phyloP scores from a whole-genome alignment of 1,140 invertebrate species.

The Bombus waltoni region DNA sequence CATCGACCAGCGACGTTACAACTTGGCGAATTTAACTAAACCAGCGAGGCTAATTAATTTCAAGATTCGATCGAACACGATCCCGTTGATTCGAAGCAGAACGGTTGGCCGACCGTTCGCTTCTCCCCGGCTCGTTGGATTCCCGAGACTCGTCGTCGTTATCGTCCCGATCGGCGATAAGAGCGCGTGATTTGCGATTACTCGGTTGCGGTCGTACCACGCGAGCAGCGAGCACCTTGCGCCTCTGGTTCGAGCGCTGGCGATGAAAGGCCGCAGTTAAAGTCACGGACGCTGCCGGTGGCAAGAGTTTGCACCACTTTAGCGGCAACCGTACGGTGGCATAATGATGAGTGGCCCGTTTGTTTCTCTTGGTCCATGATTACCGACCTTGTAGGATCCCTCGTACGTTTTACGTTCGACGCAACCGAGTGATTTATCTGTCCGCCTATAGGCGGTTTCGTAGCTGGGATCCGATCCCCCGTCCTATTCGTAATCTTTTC shows the following conservation, averaged over 20 bases:
- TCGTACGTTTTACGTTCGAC: slow-evolving; percentile 50
- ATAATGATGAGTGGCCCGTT: slow-evolving; percentile 59
- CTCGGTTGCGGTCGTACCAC: slow-evolving; percentile 31
- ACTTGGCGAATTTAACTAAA: not conserved
- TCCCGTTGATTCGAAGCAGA: not conserved
- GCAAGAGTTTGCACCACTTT: slow-evolving; percentile 46
- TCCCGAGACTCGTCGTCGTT: not conserved
- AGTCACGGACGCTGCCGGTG: slow-evolving; percentile 44
- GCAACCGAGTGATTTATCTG: slow-evolving; percentile 57
- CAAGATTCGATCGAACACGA: not conserved
- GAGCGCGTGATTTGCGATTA: slow-evolving; percentile 13
- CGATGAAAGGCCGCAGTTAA: slow-evolving; percentile 47
- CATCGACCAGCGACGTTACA: not conserved
- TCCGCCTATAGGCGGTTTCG: not conserved
- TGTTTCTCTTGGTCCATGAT: slow-evolving; percentile 57
- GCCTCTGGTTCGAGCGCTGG: not conserved
- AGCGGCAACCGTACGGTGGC: slow-evolving; percentile 52
- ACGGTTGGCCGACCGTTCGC: not conserved
- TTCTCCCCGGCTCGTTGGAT: not conserved
- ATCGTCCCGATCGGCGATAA: not conserved
- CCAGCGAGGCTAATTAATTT: slow-evolving; percentile 11
- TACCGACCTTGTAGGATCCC: slow-evolving; percentile 46
- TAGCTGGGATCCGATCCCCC: not conserved
- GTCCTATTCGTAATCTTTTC: slow-evolving; percentile 19
- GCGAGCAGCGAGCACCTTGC: not conserved